phyloP scores from a whole-genome alignment of 2,888 invertebrate genomes.

The Polyploca ridens region DNA sequence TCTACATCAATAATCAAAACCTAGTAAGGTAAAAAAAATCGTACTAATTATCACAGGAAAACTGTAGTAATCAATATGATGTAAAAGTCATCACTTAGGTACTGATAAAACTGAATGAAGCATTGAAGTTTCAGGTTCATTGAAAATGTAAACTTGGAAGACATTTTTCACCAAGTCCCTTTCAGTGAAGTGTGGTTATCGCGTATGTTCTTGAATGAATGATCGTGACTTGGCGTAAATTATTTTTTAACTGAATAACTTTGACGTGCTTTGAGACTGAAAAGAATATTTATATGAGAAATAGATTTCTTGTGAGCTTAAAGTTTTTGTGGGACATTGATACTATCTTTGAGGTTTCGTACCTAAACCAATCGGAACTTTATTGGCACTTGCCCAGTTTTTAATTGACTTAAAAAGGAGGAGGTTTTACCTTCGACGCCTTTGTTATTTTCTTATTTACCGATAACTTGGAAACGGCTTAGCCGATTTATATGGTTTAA shows the following conservation, averaged over 20 bases:
- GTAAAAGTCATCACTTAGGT: neutral
- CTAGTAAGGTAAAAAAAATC: too few species aligned
- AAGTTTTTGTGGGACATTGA: neutral
- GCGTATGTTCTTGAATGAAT: slow-evolving; percentile 7
- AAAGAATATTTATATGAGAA: neutral
- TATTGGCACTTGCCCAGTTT: too few species aligned
- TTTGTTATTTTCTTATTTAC: too few species aligned
- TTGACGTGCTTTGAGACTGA: slow-evolving; percentile 1
- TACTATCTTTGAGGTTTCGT: too few species aligned
- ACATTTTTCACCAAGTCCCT: slow-evolving; percentile 4
- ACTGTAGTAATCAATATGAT: neutral
- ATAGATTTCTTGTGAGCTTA: neutral
- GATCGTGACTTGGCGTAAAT: slow-evolving; percentile 12
- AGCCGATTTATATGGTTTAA: too few species aligned
- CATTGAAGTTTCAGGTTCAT: neutral
- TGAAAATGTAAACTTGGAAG: neutral
- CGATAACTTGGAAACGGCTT: too few species aligned
- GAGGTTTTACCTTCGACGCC: too few species aligned
- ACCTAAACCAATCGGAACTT: too few species aligned
- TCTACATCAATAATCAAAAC: too few species aligned
- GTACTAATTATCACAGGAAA: too few species aligned
- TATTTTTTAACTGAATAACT: slow-evolving; percentile 12
- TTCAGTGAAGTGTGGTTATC: slow-evolving; percentile 3
- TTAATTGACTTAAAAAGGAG: too few species aligned
- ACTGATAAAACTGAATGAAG: neutral